Base-by-base conservation (phyloP, 2,888 invertebrate species). In the Lissonota sp. region DNA sequence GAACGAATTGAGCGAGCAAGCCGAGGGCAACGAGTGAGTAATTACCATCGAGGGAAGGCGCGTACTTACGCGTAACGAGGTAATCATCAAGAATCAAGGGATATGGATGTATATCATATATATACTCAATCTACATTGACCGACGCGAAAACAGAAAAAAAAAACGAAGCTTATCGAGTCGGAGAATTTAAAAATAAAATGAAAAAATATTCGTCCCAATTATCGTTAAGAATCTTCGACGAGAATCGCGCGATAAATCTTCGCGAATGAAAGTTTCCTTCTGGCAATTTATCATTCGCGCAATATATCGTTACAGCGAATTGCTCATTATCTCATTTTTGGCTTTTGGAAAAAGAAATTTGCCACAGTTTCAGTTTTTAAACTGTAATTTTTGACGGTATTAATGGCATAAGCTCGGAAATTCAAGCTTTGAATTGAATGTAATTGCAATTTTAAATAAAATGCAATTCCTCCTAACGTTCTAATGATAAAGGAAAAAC, bases 31-130 rank as follows among this genome's bases (percentile, higher is more conserved):
- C 53, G 73, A 73, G 73, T 79, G 79, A 79, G 79, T 79, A 79
- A 79, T 79, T 79, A 79, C 79, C 46, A 67, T 67, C 70, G 70
- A 64, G 71, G 60, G 62, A 55, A 12, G 12, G 69, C 63, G 72
- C 69, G 57, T 69, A 73, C 69, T 79, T 69, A 57, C 79, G 62
- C 55, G 60, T 79, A 79, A 74, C 79, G 79, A 79, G 79, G 69
- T 79, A 74, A 79, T 74, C 67, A 79, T 79, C 79, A 69, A 14
- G 63, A 74, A 79, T 79, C 79, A 69, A 67, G 62, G 57, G 63
- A 67, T 49, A 79, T 69, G 57, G 79, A 44, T n/a, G 53, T 44
- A 1, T 26, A 26, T 8, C 42, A 39, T 55, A 26, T 26, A 26
- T 26, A 26, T 26, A 26, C 26, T 26, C 26, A 26, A 2, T 26